A percentile compares a stretch with the other conserved stretches of the same genome.
Conservation (phyloP, 2,797 vertebrate species). For the Eulemur rubriventer region DNA sequence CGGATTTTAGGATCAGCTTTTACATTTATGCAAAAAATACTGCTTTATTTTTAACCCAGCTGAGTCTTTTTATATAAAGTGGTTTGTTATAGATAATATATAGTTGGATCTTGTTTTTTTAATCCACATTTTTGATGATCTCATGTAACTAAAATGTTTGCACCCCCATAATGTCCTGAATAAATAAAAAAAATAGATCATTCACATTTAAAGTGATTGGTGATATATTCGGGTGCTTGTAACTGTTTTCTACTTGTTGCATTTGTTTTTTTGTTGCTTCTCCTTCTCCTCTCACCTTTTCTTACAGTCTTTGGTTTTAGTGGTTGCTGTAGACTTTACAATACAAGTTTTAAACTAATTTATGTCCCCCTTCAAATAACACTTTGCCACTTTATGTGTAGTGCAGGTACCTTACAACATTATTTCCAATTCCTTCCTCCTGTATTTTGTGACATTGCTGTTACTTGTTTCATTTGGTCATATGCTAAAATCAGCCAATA, state of each 20-base stretch:
- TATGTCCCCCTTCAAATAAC: neutral
- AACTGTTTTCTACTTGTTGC: neutral
- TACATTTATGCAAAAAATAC: neutral
- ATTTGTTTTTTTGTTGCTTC: neutral
- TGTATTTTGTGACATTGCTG: neutral
- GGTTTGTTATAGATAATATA: neutral
- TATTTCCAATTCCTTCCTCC: neutral
- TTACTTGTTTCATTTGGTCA: neutral
- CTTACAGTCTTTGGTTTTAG: neutral
- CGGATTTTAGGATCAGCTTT: neutral
- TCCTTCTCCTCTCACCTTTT: neutral
- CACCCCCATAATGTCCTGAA: too few relatives aligned
- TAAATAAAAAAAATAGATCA: neutral
- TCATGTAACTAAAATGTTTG: too few relatives aligned
- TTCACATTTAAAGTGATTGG: neutral
- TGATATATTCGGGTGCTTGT: too few relatives aligned
- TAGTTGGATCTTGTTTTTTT: neutral
- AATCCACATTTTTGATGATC: neutral
- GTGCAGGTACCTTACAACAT: neutral
- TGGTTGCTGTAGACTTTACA: neutral
- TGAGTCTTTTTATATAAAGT: neutral
- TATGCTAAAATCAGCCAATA: neutral
- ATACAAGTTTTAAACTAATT: neutral
- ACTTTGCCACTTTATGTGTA: neutral
- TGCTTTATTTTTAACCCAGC: neutral